phyloP scores from a whole-genome alignment of 2,113 vertebrate species.

The Edolisoma coerulescens region DNA sequence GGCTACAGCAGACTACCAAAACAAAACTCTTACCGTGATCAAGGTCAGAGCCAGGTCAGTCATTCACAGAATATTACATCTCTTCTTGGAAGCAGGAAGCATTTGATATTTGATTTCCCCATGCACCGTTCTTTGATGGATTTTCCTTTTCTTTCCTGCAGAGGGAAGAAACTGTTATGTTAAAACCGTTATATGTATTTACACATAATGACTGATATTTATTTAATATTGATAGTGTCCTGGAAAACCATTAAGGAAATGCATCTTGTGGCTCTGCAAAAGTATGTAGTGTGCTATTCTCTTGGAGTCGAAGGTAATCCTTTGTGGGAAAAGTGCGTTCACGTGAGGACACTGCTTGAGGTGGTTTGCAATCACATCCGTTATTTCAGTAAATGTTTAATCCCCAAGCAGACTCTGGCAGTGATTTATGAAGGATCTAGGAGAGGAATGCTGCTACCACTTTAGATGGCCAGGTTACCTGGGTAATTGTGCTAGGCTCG shows the following conservation, averaged over 20 bases:
- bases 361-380: neutral
- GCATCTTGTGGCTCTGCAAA: constrained; percentile 8
- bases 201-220: constrained; percentile 16
- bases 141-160: constrained; percentile 67
- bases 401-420: neutral
- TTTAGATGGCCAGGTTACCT: neutral
- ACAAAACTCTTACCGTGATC: constrained; percentile 85
- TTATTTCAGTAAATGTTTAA: constrained; percentile 13
- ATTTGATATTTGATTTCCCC: constrained; percentile 68
- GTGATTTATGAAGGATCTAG: neutral
- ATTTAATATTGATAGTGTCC: neutral
- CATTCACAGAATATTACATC: constrained; percentile 77
- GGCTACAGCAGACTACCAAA: constrained; percentile 81
- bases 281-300: neutral
- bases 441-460: neutral
- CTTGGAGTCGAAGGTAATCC: neutral
- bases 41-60: constrained; percentile 82
- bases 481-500: neutral
- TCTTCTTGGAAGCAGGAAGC: constrained; percentile 66
- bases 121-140: constrained; percentile 64
- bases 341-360: neutral
- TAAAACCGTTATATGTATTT: constrained; percentile 40
- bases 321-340: neutral
- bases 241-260: constrained; percentile 15
- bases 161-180: constrained; percentile 33